Base-by-base conservation (phyloP, 1,140 invertebrate species). In the Gonioctena quinquepunctata region DNA sequence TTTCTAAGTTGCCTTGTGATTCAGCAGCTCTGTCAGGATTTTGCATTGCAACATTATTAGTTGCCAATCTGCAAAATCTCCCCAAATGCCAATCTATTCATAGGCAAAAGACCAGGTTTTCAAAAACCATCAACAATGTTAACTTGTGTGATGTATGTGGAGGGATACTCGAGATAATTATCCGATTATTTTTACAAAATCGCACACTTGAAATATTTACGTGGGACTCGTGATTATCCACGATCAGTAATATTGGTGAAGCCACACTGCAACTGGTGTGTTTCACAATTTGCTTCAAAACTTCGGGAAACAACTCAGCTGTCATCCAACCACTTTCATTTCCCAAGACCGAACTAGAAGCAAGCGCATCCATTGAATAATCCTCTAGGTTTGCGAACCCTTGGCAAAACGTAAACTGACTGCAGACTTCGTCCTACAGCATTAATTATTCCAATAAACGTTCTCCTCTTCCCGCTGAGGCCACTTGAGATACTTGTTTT, bases 211-310 rank as follows among this genome's bases (percentile, higher is more conserved):
- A 27, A 16, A 72, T n/a, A 18, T 49, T 75, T 28, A 80, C 48
- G 68, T 85, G 83, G n/a, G 74, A 78, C 22, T 74, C 72, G 69
- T 84, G 83, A 73, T 84, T 85, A 71, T 86, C 83, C 25, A 82
- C 71, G 4, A 67, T 18, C 21, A 70, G 48, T n/a, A 70, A 27
- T 8, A 70, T 70, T n/a, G 59, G 48, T 26, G 57, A 42, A 3
- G 16, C 64, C 6, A 23, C 8, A 25, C 25, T 42, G 33, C 62
- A 70, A 49, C 64, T 19, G 42, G 62, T 70, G 57, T 73, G 63
- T 21, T 59, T 54, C 33, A 52, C 42, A 19, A 73, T 66, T 54
- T 85, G 81, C 73, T 83, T 19, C 11, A 83, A 71, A 64, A 81
- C 79, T 49, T 67, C 63, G 1, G 81, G 22, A 71, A 84, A 84